These are phyloP conservation scores for Phalangium opilio DNA, from an alignment of 2,888 invertebrate genomes.

Conservation along the genomic window DNA sequence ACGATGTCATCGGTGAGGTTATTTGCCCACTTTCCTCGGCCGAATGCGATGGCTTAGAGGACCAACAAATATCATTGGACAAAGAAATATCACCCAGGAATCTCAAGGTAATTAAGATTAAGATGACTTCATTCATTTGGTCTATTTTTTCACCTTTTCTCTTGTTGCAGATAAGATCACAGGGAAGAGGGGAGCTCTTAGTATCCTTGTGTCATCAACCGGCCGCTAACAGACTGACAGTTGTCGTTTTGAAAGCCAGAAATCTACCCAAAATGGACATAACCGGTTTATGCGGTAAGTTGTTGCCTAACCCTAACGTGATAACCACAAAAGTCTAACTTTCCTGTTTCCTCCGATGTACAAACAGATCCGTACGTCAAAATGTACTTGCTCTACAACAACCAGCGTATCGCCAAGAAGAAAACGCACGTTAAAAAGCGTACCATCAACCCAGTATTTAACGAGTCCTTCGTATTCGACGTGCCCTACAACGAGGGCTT, in stretches of 20 bases:
- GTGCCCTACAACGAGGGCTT: slow-evolving; percentile 67
- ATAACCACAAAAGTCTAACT: slow-evolving; percentile 1
- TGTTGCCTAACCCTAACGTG: neutral
- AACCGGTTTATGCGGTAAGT: slow-evolving; percentile 63
- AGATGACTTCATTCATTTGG: neutral
- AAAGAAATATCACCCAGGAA: slow-evolving; percentile 85
- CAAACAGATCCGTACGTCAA: slow-evolving; percentile 91
- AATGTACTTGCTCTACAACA: slow-evolving; percentile 89
- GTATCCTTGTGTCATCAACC: slow-evolving; percentile 97
- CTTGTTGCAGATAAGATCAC: slow-evolving; percentile 57
- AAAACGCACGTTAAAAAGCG: slow-evolving; percentile 98
- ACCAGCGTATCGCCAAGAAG: slow-evolving; percentile 96
- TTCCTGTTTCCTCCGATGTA: neutral
- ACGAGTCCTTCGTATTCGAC: slow-evolving; percentile 96
- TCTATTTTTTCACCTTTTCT: neutral
- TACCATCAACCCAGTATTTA: slow-evolving; percentile 94
- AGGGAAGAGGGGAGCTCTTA: slow-evolving; percentile 84
- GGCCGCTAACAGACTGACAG: slow-evolving; percentile 83
- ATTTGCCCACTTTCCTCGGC: slow-evolving; percentile 42
- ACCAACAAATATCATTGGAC: slow-evolving; percentile 53
- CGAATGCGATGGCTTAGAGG: slow-evolving; percentile 17
- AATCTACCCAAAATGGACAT: slow-evolving; percentile 98
- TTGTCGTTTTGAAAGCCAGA: slow-evolving; percentile 89
- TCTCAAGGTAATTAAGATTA: too few species aligned
- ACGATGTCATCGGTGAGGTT: slow-evolving; percentile 96